Evolutionary conservation across 2,797 vertebrate genomes (phyloP), one percentile per base, ranked within the genome.

Genomic region (Novumbra hubbsi): DNA sequence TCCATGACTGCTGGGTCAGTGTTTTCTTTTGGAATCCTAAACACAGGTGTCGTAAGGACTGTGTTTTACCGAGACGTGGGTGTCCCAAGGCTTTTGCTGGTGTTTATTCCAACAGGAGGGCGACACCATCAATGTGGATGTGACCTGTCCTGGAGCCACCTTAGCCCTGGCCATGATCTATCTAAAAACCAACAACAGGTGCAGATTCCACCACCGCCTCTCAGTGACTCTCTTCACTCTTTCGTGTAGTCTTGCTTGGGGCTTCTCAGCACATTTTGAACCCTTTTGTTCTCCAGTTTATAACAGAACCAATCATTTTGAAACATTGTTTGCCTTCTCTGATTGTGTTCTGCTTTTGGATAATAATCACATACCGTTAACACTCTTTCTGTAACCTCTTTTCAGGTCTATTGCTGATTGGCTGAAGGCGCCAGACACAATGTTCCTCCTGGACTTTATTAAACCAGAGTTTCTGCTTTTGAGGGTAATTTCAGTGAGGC

Each of bases 181-280:
- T 90, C 89, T 99, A 30, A 99, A 99, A 92, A 99, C 98, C 75
- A 99, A 99, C 83, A 99, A 99, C 93, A 96, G 96, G 98, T 97
- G 91, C 84, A 27, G 5, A 14, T 34, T 52, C 30, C 5, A 69
- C 68, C 45, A 6, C 17, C 5, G 15, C 17, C 17, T 60, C n/a
- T 30, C 21, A 60, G 7, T n/a, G 70, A 55, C 49, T 28, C 7
- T 64, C 52, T 9, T 19, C 34, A 62, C 30, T 68, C 41, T 21
- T n/a, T n/a, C 52, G 15, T 19, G n/a, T 72, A 15, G 38, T 55
- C 70, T 62, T 14, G 30, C 28, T 3, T 19, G 63, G 63, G 17
- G 28, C 63, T 7, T 65, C 14, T 30, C 63, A 65, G 63, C 16
- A 65, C 63, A 65, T 65, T 30, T 32, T 34, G 27, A 32, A 16